Conservation (phyloP, 2,797 vertebrate genomes). For the Pipistrellus pygmaeus region DNA sequence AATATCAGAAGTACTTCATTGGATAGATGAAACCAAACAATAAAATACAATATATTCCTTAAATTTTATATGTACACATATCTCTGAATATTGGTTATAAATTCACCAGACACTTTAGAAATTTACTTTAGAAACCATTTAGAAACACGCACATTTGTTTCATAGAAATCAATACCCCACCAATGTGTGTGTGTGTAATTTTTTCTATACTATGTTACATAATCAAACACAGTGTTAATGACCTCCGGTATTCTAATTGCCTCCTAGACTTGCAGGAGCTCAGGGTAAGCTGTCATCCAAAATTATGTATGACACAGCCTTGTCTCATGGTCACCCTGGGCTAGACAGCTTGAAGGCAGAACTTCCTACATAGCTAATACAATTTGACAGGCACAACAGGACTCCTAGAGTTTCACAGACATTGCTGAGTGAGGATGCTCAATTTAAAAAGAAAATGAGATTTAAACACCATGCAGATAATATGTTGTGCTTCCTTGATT, state of each 20-base stretch:
- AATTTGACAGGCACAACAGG: conserved; percentile 85
- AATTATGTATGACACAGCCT: conserved; percentile 86
- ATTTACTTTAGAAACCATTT: conserved; percentile 18
- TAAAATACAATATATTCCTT: background rate
- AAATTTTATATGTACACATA: background rate
- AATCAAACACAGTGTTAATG: conserved; percentile 81
- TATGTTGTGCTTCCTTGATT: background rate
- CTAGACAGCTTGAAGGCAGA: conserved; percentile 84
- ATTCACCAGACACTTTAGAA: background rate
- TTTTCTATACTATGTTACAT: conserved; percentile 80
- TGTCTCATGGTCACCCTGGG: conserved; percentile 85
- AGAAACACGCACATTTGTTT: background rate
- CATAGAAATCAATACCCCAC: conserved; percentile 49
- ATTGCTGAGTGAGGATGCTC: conserved; percentile 49
- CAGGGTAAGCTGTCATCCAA: conserved; percentile 87
- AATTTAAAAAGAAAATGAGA: conserved; percentile 78
- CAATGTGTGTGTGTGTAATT: background rate
- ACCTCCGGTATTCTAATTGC: conserved; percentile 84
- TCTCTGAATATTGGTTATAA: conserved; percentile 1
- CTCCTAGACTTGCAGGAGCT: conserved; percentile 80
- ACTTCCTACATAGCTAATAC: conserved; percentile 83
- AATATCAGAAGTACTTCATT: background rate
- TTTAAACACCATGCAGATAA: conserved; percentile 70
- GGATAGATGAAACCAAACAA: conserved; percentile 5
- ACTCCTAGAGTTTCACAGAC: conserved; percentile 80